Conservation (phyloP, 2,888 invertebrate genomes). For the Cantharis rufa region DNA sequence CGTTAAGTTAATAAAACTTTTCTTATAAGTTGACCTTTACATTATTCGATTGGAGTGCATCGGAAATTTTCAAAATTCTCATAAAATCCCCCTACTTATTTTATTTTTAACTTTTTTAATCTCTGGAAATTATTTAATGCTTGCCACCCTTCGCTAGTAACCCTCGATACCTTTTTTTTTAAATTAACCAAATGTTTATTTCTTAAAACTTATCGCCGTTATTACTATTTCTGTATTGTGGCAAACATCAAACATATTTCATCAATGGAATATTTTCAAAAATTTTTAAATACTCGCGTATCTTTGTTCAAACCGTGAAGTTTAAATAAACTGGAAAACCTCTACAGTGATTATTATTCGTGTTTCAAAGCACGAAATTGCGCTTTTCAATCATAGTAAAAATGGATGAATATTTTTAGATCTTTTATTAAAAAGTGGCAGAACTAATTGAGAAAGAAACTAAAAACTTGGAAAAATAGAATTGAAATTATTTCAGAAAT, state of each 20-base stretch:
- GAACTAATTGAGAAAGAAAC: neutral
- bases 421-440: neutral
- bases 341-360: neutral
- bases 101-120: neutral
- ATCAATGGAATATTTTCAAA: neutral
- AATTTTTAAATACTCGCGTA: neutral
- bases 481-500: neutral
- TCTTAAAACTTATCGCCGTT: neutral
- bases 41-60: neutral
- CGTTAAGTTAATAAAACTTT: neutral
- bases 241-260: neutral
- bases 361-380: neutral
- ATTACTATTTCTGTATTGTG: neutral
- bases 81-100: too few species aligned
- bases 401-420: neutral
- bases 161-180: neutral
- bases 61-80: neutral
- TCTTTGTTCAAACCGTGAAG: neutral
- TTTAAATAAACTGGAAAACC: neutral
- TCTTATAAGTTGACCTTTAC: neutral
- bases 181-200: neutral
- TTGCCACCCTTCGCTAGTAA: neutral
- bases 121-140: neutral
- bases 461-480: neutral
- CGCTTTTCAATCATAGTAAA: neutral